phyloP scores from a whole-genome alignment of 2,797 vertebrate genomes.

The Pelochelys cantorii region DNA sequence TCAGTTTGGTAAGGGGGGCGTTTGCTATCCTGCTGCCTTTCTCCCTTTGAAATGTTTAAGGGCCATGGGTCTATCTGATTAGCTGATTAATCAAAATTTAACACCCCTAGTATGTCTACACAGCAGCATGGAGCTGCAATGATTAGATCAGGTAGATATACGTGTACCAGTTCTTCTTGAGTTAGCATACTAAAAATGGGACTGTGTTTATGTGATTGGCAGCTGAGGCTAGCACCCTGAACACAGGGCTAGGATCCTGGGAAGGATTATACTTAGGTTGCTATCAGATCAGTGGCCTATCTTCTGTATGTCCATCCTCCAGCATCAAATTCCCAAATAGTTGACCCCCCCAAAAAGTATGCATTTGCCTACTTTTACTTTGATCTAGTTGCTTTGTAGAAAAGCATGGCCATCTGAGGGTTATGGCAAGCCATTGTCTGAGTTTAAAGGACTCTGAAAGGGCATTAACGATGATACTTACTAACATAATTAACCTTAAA shows the following conservation, averaged over 20 bases:
- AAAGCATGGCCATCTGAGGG: not conserved
- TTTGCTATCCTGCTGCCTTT: too few species aligned
- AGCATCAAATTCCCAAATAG: not conserved
- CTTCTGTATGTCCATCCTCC: not conserved
- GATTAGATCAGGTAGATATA: not conserved
- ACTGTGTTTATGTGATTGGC: not conserved
- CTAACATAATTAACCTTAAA: not conserved
- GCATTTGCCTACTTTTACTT: not conserved
- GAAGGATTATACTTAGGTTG: not conserved
- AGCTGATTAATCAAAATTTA: too few species aligned
- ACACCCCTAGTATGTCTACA: not conserved
- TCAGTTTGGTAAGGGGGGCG: too few species aligned
- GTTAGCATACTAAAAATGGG: not conserved
- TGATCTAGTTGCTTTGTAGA: not conserved
- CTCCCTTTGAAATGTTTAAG: too few species aligned
- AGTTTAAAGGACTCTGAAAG: constrained; percentile 1
- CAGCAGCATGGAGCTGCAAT: not conserved
- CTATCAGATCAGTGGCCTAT: not conserved
- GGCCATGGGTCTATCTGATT: too few species aligned
- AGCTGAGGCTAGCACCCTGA: not conserved
- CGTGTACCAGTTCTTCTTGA: not conserved
- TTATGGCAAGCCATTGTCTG: not conserved
- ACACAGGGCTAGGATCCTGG: not conserved
- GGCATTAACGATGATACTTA: not conserved
- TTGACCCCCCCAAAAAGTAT: not conserved